Evolutionary conservation across 2,888 invertebrate genomes (phyloP).

Genomic region (Brachylomia viminalis): DNA sequence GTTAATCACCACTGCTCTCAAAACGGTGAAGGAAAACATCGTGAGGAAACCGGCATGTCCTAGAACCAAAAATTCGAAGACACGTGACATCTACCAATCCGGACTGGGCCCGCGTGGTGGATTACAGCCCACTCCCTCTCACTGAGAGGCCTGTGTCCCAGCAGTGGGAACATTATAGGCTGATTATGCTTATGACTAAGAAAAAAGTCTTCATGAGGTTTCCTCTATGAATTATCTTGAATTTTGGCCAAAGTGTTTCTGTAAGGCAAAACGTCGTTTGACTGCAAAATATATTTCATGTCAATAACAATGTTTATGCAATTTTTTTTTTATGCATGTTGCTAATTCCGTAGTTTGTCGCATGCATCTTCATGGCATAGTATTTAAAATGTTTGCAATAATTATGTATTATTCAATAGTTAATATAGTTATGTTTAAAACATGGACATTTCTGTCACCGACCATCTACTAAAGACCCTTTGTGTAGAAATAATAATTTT

Average conservation of each 20-base stretch:
- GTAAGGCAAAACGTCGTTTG: not conserved
- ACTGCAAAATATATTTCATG: constrained; percentile 5
- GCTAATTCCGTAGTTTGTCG: constrained; percentile 1
- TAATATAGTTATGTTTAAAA: constrained; percentile 2
- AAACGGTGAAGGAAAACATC: too few relatives aligned
- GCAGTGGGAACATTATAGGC: too few relatives aligned
- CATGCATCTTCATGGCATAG: constrained; percentile 30
- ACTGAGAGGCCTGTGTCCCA: too few relatives aligned
- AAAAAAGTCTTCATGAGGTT: too few relatives aligned
- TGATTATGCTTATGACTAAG: too few relatives aligned
- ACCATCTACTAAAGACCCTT: not conserved
- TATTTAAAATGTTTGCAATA: constrained; percentile 6
- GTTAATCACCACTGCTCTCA: too few relatives aligned
- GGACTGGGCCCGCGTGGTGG: too few relatives aligned
- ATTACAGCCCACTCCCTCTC: too few relatives aligned
- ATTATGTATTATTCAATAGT: constrained; percentile 18
- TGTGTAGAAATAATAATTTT: not conserved
- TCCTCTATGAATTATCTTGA: too few relatives aligned
- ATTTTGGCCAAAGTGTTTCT: not conserved
- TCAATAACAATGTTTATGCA: constrained; percentile 27
- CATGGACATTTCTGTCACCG: not conserved
- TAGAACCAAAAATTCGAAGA: too few relatives aligned
- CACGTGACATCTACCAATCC: too few relatives aligned
- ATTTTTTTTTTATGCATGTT: constrained; percentile 26
- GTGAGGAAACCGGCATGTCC: too few relatives aligned